A percentile compares a stretch with the other conserved stretches of the same genome.
These are phyloP conservation scores for Melipona quadrifasciata DNA, from an alignment of 1,140 invertebrate species.

Conservation along the genomic window DNA sequence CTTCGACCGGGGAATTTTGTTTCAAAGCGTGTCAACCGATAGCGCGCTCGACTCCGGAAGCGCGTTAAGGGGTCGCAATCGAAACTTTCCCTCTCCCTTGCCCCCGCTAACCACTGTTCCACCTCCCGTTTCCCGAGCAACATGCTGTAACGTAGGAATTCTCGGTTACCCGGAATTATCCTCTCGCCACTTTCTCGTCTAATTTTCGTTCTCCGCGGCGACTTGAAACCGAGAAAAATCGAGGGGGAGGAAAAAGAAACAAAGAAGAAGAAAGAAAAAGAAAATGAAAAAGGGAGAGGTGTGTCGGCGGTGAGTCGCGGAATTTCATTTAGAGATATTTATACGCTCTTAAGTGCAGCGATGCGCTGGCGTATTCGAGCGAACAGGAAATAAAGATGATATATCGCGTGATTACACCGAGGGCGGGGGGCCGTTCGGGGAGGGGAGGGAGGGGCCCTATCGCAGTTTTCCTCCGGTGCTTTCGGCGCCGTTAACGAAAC, in stretches of 20 bases:
- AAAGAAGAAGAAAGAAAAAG: no score
- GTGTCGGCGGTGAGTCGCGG: background rate
- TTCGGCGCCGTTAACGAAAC: slow-evolving; percentile 38
- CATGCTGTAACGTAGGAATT: background rate
- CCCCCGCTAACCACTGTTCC: background rate
- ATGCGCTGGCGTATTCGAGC: slow-evolving; percentile 13
- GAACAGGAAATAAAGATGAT: slow-evolving; percentile 44
- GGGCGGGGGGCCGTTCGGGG: no score
- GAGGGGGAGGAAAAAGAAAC: no score
- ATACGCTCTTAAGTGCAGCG: slow-evolving; percentile 34
- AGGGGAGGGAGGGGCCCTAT: background rate
- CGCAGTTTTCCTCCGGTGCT: slow-evolving; percentile 37
- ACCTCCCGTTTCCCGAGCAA: background rate
- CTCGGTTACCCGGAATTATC: no score
- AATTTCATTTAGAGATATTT: slow-evolving; percentile 50
- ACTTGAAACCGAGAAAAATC: no score
- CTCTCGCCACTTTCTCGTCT: no score
- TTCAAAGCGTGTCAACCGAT: slow-evolving; percentile 45
- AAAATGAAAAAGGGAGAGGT: background rate
- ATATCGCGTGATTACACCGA: slow-evolving; percentile 33
- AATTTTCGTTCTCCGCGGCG: background rate
- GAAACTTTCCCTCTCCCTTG: background rate
- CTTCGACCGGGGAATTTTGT: slow-evolving; percentile 38
- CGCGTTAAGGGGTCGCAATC: slow-evolving; percentile 22
- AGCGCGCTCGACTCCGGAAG: background rate